phyloP scores from a whole-genome alignment of 2,113 vertebrate genomes.

The Stegostoma tigrinum region DNA sequence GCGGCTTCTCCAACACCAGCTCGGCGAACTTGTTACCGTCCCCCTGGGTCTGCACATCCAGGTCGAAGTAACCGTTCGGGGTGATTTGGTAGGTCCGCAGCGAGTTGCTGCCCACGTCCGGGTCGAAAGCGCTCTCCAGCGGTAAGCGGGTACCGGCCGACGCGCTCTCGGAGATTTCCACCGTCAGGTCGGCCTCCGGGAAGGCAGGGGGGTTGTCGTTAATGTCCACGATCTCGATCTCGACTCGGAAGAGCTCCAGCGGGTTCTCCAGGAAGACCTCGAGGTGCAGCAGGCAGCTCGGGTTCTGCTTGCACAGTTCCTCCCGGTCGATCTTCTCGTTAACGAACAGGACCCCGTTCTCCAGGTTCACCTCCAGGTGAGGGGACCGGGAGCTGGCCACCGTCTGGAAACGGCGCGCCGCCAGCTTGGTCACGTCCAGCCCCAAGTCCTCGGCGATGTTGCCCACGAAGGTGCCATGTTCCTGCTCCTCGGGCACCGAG shows the following conservation, averaged over 20 bases:
- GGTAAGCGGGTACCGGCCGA: conserved; percentile 92
- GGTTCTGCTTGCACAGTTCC: conserved; percentile 87
- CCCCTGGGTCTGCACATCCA: conserved; percentile 91
- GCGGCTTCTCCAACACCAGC: conserved; percentile 81
- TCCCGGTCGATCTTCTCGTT: conserved; percentile 91
- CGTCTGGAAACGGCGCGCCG: conserved; percentile 85
- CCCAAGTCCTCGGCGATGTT: conserved; percentile 97
- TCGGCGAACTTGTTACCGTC: conserved; percentile 93
- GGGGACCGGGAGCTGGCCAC: conserved; percentile 84
- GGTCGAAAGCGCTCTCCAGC: conserved; percentile 91
- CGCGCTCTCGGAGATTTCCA: conserved; percentile 96
- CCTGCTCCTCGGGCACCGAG: conserved; percentile 91
- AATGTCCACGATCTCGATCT: conserved; percentile 93
- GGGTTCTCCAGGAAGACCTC: conserved; percentile 96
- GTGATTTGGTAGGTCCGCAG: conserved; percentile 92
- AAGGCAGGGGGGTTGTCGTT: conserved; percentile 93
- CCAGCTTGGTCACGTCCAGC: conserved; percentile 95
- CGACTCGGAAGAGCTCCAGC: conserved; percentile 88
- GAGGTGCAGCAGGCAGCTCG: conserved; percentile 84
- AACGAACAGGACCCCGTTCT: conserved; percentile 85
- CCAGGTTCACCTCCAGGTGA: conserved; percentile 90
- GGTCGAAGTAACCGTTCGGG: conserved; percentile 84
- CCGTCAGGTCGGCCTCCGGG: conserved; percentile 85
- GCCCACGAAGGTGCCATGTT: conserved; percentile 92
- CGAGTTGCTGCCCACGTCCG: conserved; percentile 93